These are phyloP conservation scores for Discoglossus pictus DNA, from an alignment of 2,797 vertebrate genomes.

Conservation along the genomic window DNA sequence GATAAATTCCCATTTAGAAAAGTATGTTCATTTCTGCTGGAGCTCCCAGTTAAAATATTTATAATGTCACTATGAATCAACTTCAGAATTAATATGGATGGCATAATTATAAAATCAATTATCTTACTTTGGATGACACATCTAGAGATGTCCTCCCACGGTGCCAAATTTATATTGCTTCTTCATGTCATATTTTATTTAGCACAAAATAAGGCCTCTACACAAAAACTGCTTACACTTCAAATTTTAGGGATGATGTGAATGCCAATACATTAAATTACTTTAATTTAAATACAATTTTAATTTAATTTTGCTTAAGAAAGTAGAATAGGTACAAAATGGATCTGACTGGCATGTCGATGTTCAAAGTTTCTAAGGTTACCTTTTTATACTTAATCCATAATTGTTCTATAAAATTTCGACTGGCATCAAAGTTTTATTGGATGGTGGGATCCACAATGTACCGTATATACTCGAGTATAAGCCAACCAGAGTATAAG, in stretches of 20 bases:
- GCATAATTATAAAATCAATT: slow-evolving; percentile 23
- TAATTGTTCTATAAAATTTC: too few relatives aligned
- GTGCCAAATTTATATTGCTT: slow-evolving; percentile 9
- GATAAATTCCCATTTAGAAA: neutral
- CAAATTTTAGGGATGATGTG: slow-evolving; percentile 7
- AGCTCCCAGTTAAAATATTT: neutral
- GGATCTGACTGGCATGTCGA: too few relatives aligned
- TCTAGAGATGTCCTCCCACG: slow-evolving; percentile 8
- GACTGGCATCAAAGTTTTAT: too few relatives aligned
- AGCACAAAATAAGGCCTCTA: slow-evolving; percentile 22
- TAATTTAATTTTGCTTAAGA: too few relatives aligned
- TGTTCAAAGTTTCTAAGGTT: too few relatives aligned
- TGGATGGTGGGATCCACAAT: too few relatives aligned
- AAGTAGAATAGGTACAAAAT: too few relatives aligned
- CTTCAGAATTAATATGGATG: neutral
- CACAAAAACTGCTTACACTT: slow-evolving; percentile 26
- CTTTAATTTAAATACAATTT: too few relatives aligned
- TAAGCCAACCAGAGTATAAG: too few relatives aligned
- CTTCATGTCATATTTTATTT: slow-evolving; percentile 2
- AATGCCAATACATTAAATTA: too few relatives aligned
- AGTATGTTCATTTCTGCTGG: neutral
- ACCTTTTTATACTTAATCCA: too few relatives aligned
- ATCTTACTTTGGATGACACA: slow-evolving; percentile 1
- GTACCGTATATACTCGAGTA: too few relatives aligned
- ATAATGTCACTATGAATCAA: neutral